These are phyloP conservation scores for Chelonus insularis DNA, from an alignment of 1,140 invertebrate genomes.

Conservation along the genomic window DNA sequence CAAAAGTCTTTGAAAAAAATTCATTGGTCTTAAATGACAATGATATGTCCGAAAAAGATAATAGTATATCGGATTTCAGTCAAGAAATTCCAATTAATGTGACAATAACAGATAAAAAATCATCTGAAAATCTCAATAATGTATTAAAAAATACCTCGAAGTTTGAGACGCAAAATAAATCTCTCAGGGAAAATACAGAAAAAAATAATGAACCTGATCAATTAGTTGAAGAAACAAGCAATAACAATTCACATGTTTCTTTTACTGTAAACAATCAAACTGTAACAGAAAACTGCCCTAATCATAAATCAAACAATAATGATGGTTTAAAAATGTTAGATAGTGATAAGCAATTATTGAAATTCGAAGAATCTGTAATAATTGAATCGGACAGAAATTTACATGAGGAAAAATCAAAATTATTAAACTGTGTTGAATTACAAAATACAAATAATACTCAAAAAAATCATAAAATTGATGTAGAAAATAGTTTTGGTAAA, in stretches of 20 bases:
- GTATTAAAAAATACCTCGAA: constrained; percentile 35
- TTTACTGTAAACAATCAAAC: constrained; percentile 35
- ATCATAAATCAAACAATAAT: constrained; percentile 37
- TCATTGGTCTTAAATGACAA: constrained; percentile 43
- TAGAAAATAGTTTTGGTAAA: constrained; percentile 46
- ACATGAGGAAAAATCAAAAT: constrained; percentile 45
- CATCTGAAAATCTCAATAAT: constrained; percentile 32
- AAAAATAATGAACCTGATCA: constrained; percentile 28
- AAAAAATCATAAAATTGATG: constrained; percentile 43
- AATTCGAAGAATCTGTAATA: constrained; percentile 47
- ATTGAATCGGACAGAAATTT: constrained; percentile 41
- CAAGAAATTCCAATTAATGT: constrained; percentile 50
- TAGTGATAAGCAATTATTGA: constrained; percentile 47
- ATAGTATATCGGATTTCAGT: constrained; percentile 41
- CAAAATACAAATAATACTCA: constrained; percentile 51
- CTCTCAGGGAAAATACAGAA: constrained; percentile 41
- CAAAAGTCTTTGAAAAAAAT: constrained; percentile 48
- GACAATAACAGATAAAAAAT: constrained; percentile 54
- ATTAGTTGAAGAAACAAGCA: constrained; percentile 37
- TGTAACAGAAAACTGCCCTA: constrained; percentile 21
- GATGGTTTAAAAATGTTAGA: constrained; percentile 40
- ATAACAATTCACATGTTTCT: constrained; percentile 38
- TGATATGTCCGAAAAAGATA: constrained; percentile 43
- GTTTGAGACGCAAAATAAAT: constrained; percentile 37
- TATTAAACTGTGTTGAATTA: constrained; percentile 42